These are phyloP conservation scores for Boloria selene DNA, from an alignment of 2,888 invertebrate genomes.

Conservation along the genomic window DNA sequence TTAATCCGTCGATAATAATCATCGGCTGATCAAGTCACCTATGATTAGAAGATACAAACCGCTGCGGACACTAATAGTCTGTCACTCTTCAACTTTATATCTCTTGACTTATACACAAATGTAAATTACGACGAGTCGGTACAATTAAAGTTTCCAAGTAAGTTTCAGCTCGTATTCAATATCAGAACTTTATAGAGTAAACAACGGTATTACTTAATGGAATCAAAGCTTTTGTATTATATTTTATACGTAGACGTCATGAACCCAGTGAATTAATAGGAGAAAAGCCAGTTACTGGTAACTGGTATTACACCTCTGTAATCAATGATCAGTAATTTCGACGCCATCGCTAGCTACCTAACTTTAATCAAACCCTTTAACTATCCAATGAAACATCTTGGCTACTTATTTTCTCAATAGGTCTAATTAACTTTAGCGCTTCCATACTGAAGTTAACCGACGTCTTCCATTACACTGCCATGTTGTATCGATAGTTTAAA, in stretches of 20 bases:
- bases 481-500: conserved; percentile 25
- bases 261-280: conserved; percentile 31
- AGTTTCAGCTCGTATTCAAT: conserved; percentile 9
- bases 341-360: conserved; percentile 36
- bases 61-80: conserved; percentile 39
- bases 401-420: conserved; percentile 38
- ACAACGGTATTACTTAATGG: neutral
- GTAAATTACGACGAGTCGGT: conserved; percentile 32
- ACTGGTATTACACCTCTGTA: conserved; percentile 38
- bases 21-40: conserved; percentile 54
- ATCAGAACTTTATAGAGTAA: neutral
- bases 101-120: conserved; percentile 11
- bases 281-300: conserved; percentile 33
- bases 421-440: conserved; percentile 37
- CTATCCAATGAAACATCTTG: conserved; percentile 35
- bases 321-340: conserved; percentile 40
- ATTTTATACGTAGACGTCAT: conserved; percentile 7
- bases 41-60: conserved; percentile 46
- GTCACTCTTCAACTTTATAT: conserved; percentile 36
- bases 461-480: conserved; percentile 26
- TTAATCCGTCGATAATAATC: conserved; percentile 70
- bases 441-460: conserved; percentile 25
- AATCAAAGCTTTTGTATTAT: conserved; percentile 1
- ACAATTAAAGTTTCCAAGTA: conserved; percentile 23
- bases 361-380: conserved; percentile 37